These are phyloP conservation scores for Bombyx mori DNA, from an alignment of 1,140 invertebrate genomes.

Conservation along the genomic window DNA sequence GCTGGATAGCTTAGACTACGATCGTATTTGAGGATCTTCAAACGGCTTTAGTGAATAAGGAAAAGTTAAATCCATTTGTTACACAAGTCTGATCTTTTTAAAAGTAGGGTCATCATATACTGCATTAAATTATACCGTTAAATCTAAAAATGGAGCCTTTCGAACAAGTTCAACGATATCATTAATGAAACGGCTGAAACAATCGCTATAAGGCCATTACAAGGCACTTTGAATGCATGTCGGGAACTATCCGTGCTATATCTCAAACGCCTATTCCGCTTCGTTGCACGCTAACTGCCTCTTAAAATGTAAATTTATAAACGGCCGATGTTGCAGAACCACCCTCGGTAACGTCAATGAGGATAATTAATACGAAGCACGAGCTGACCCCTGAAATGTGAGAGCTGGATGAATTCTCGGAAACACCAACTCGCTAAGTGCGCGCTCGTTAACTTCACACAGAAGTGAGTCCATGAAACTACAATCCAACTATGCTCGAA, in stretches of 20 bases:
- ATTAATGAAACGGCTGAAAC: too few relatives aligned
- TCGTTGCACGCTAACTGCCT: constrained; percentile 14
- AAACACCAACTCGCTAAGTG: constrained; percentile 6
- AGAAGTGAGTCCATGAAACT: constrained; percentile 6
- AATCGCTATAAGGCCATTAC: constrained; percentile 8
- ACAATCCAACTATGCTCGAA: neutral
- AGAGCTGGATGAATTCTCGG: constrained; percentile 8
- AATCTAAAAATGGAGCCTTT: too few relatives aligned
- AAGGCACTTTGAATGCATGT: constrained; percentile 21
- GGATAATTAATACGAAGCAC: constrained; percentile 12
- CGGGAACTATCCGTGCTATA: constrained; percentile 11
- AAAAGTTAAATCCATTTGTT: too few relatives aligned
- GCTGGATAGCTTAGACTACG: too few relatives aligned
- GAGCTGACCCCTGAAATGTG: constrained; percentile 6
- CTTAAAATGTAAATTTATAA: constrained; percentile 20
- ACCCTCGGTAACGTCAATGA: constrained; percentile 2
- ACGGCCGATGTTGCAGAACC: constrained; percentile 9
- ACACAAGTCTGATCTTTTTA: too few relatives aligned
- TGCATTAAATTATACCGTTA: too few relatives aligned
- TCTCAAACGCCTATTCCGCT: constrained; percentile 11
- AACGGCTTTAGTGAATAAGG: too few relatives aligned
- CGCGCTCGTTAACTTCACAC: constrained; percentile 9
- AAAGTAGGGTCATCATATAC: too few relatives aligned
- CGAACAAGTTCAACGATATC: too few relatives aligned
- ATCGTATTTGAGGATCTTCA: too few relatives aligned